Conservation (phyloP, 1,140 invertebrate genomes). For the Calephelis nemesis region DNA sequence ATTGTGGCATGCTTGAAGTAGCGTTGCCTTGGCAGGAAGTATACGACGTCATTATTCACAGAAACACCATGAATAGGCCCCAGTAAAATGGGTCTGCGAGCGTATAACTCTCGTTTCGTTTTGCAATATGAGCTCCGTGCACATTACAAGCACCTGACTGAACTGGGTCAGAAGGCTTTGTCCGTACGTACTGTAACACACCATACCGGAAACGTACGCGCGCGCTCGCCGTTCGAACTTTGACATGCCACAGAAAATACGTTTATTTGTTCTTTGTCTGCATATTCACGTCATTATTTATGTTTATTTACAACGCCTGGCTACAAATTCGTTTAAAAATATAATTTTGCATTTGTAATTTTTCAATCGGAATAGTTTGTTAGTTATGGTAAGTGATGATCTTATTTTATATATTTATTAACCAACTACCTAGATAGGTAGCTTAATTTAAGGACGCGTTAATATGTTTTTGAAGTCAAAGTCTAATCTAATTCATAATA, state of each 20-base stretch:
- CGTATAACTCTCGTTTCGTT: constrained; percentile 10
- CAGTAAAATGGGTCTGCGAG: constrained; percentile 1
- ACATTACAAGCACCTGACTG: constrained; percentile 5
- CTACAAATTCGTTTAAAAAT: too few species aligned
- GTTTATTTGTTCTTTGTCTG: neutral
- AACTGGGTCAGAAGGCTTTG: constrained; percentile 3
- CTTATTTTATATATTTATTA: too few species aligned
- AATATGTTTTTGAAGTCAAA: too few species aligned
- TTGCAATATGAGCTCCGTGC: constrained; percentile 1
- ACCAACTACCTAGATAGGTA: too few species aligned
- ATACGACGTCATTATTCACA: constrained; percentile 19
- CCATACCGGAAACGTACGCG: neutral
- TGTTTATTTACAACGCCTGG: too few species aligned
- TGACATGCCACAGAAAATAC: neutral
- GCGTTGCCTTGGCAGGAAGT: constrained; percentile 23
- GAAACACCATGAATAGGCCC: constrained; percentile 19
- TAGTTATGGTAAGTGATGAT: too few species aligned
- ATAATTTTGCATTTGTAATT: too few species aligned
- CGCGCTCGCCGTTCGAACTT: neutral
- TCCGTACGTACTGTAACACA: too few species aligned
- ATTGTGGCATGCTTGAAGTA: neutral
- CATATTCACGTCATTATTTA: too few species aligned
- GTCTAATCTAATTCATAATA: too few species aligned
- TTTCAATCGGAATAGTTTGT: too few species aligned
- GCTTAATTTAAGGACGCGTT: too few species aligned